These are phyloP conservation scores for Typhlomys cinereus DNA, from an alignment of 2,113 vertebrate genomes.

Conservation along the genomic window DNA sequence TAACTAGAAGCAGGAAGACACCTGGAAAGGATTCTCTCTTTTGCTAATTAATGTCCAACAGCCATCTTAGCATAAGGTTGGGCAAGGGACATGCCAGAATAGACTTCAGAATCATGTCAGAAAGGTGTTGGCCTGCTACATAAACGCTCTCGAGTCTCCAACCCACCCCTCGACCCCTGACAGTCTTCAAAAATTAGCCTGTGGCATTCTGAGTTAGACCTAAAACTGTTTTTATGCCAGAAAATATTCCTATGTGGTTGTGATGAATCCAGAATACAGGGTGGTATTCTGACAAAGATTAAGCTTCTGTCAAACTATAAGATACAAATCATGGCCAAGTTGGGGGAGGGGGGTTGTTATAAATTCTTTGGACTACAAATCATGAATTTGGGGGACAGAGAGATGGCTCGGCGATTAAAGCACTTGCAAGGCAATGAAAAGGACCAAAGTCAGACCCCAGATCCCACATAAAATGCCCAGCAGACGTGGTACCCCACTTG, in stretches of 20 bases:
- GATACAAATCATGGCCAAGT: background rate
- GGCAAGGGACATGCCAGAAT: background rate
- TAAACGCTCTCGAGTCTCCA: background rate
- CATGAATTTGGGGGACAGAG: too few relatives aligned
- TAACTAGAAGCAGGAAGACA: background rate
- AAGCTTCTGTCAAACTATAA: slow-evolving; percentile 6
- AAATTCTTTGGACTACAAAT: background rate
- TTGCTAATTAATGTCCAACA: background rate
- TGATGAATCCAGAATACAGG: background rate
- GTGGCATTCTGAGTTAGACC: background rate
- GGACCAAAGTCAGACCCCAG: too few relatives aligned
- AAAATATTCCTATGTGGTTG: background rate
- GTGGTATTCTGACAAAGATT: background rate
- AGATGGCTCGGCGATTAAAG: too few relatives aligned
- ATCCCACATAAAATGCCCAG: too few relatives aligned
- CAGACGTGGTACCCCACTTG: too few relatives aligned
- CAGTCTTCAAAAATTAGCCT: too few relatives aligned
- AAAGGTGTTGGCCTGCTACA: background rate
- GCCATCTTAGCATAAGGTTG: background rate
- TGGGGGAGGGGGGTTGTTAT: background rate
- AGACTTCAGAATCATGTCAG: background rate
- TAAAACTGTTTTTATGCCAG: background rate
- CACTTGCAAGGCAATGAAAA: too few relatives aligned
- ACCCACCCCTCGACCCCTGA: background rate
- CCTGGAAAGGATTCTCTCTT: background rate